Evolutionary conservation across 2,797 vertebrate genomes (phyloP), one percentile per base, ranked within the genome.

Genomic region (Harpia harpyja): DNA sequence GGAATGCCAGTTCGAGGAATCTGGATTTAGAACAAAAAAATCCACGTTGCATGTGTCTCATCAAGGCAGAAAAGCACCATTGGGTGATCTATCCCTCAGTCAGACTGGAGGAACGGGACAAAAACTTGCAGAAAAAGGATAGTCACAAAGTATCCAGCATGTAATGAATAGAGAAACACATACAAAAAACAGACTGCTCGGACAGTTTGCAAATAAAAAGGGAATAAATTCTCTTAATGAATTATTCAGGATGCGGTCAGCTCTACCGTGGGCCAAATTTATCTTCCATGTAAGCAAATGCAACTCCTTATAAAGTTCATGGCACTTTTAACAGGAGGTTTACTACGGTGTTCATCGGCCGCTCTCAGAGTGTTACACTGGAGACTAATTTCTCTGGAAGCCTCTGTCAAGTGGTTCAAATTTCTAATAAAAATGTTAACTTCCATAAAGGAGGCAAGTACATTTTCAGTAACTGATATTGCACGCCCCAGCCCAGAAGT

Each of bases 131-230:
- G 74, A 14, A 37, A 59, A 87, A 46, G 43, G 35, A 43, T 59
- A 43, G 13, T 14, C 63, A 20, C 11, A 0, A 61, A 79, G 43
- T 25, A 33, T 39, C 14, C 59, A 30, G 81, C 61, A 6, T 0
- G 0, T 1, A 19, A 3, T 2, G 23, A 68, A 44, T 0, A 35
- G 59, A 57, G 72, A 24, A 49, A 49, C 72, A 23, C 37, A 9
- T 4, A 63, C 11, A 8, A 20, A 78, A 49, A 17, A 1, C 76
- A 44, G 67, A 2, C 73, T 74, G 59, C 77, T 63, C 0, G 0
- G 30, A 9, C 51, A 57, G 44, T 53, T 44, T 74, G 77, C 51
- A 70, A 53, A 85, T 9, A 83, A 46, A 70, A 79, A 23, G 80
- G 53, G 81, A 84, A 92, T 60, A 49, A 87, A 88, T 77, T 67